Evolutionary conservation across 2,888 invertebrate species (phyloP).

Genomic region (Bombylius discolor): DNA sequence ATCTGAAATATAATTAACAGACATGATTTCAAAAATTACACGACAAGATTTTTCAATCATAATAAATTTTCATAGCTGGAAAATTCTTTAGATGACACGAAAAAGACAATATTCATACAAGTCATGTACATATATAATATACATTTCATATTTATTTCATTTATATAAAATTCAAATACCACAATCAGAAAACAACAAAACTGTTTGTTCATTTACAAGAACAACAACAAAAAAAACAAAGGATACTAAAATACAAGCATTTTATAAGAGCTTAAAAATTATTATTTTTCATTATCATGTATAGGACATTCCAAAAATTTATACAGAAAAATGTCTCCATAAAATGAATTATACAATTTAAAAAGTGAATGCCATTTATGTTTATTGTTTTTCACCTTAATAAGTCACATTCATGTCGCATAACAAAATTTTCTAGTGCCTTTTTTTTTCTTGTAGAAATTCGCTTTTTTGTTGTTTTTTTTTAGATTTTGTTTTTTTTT

Average conservation of each 20-base stretch:
- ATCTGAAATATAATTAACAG: slow-evolving; percentile 11
- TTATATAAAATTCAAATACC: too few relatives aligned
- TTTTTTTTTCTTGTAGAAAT: not conserved
- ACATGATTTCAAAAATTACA: slow-evolving; percentile 7
- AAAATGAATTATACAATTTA: slow-evolving; percentile 1
- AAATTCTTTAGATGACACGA: slow-evolving; percentile 6
- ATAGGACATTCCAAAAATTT: not conserved
- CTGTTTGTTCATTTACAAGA: too few relatives aligned
- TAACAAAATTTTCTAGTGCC: not conserved
- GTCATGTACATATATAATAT: not conserved
- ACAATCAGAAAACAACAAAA: too few relatives aligned
- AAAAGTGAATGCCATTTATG: slow-evolving; percentile 5
- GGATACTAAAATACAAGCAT: too few relatives aligned
- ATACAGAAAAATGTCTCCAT: not conserved
- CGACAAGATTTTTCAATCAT: slow-evolving; percentile 14
- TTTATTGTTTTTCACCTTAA: slow-evolving; percentile 7
- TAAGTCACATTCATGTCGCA: slow-evolving; percentile 1
- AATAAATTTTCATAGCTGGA: slow-evolving; percentile 11
- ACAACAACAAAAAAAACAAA: too few relatives aligned
- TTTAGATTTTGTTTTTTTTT: not conserved
- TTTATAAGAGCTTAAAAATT: too few relatives aligned
- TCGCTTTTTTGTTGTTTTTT: not conserved
- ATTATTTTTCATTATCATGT: too few relatives aligned
- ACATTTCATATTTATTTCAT: too few relatives aligned
- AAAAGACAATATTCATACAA: not conserved